Evolutionary conservation across 2,113 vertebrate species (phyloP).

Genomic region (Axis porcinus): DNA sequence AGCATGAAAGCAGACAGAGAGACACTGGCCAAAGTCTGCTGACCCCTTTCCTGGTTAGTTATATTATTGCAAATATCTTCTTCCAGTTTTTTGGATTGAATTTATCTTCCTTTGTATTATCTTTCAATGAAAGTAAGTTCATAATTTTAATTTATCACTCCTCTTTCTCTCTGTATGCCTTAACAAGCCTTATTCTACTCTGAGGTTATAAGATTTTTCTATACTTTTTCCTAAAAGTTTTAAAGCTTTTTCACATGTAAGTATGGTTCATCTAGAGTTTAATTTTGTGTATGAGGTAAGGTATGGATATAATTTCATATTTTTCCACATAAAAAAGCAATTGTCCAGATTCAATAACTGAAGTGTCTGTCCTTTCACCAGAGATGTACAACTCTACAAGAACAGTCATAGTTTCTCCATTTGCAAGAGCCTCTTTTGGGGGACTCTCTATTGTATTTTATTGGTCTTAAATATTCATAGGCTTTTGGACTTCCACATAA

Average conservation of each 20-base stretch:
- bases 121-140: not conserved
- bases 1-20: not conserved
- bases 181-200: not conserved
- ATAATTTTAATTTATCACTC: not conserved
- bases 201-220: not conserved
- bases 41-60: not conserved
- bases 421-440: not conserved
- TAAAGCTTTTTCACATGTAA: not conserved
- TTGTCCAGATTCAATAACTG: not conserved
- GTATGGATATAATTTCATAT: not conserved
- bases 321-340: not conserved
- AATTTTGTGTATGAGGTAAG: not conserved
- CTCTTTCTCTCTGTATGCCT: not conserved
- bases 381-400: not conserved
- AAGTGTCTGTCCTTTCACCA: not conserved
- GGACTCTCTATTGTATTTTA: not conserved
- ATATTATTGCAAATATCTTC: not conserved
- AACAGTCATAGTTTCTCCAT: accelerated
- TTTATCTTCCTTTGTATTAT: not conserved
- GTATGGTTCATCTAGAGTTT: not conserved
- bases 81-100: not conserved
- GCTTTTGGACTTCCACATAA: not conserved
- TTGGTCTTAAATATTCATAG: not conserved
- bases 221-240: not conserved
- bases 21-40: not conserved